Evolutionary conservation across 1,140 invertebrate species (phyloP), one percentile per base, ranked within the genome.

Genomic region (Homarus americanus): DNA sequence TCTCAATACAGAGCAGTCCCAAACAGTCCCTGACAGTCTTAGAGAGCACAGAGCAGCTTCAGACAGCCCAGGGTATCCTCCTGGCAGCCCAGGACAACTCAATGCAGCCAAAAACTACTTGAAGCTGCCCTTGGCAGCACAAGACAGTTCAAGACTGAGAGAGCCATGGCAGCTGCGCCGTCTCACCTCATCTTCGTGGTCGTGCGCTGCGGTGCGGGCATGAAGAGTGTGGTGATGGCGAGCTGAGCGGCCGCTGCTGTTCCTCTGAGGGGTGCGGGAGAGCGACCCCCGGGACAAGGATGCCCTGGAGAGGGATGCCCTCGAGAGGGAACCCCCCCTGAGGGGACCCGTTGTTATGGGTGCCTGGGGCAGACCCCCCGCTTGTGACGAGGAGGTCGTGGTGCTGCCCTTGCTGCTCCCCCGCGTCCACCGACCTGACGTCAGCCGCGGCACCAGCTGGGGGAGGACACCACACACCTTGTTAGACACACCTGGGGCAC

Each of bases 101-200:
- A n/a, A n/a, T n/a, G n/a, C n/a, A n/a, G n/a, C n/a, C n/a, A n/a
- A n/a, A n/a, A n/a, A n/a, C n/a, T n/a, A n/a, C n/a, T n/a, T n/a
- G n/a, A n/a, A n/a, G n/a, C n/a, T n/a, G n/a, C n/a, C n/a, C n/a
- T n/a, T n/a, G n/a, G n/a, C n/a, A n/a, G n/a, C n/a, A n/a, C n/a
- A n/a, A n/a, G n/a, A n/a, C n/a, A n/a, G n/a, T n/a, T n/a, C n/a
- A n/a, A n/a, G n/a, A n/a, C n/a, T n/a, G n/a, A n/a, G n/a, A n/a
- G n/a, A n/a, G n/a, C 17, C 36, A 84, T 32, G 69, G 80, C 28
- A 53, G 66, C 41, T n/a, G 38, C 40, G 63, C 24, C 53, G 49
- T 41, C 80, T 89, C 80, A 92, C 91, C 91, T 92, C 91, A 85
- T 92, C 91, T 84, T 92, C 91, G 73, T 92, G 91, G 91, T 92